Evolutionary conservation across 1,140 invertebrate species (phyloP).

Genomic region (Drosophila asahinai): DNA sequence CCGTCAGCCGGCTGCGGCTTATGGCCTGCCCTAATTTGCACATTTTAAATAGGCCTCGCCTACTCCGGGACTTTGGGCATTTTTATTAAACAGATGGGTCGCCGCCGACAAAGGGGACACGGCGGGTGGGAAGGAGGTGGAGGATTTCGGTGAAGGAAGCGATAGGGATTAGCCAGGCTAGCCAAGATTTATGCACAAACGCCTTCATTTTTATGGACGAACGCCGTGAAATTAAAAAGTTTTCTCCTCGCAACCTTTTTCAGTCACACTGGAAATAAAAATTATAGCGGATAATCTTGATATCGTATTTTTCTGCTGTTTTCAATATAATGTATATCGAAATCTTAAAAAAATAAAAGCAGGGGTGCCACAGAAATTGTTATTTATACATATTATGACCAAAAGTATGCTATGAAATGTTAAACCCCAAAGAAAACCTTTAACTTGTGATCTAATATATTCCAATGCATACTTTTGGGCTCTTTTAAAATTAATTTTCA

Average conservation of each 20-base stretch:
- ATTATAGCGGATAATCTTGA: background rate
- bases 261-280: slow-evolving; percentile 7
- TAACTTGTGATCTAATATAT: too few species aligned
- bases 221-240: slow-evolving; percentile 74
- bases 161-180: slow-evolving; percentile 63
- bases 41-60: slow-evolving; percentile 74
- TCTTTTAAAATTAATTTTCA: too few species aligned
- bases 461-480: too few species aligned
- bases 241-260: slow-evolving; percentile 42
- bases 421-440: background rate
- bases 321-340: too few species aligned
- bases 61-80: slow-evolving; percentile 30
- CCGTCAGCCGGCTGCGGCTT: slow-evolving; percentile 59
- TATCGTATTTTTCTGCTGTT: background rate
- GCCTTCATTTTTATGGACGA: slow-evolving; percentile 71
- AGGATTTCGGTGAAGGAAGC: background rate
- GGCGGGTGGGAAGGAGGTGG: background rate
- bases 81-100: slow-evolving; percentile 69
- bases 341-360: too few species aligned
- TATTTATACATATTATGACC: too few species aligned
- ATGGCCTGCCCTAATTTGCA: slow-evolving; percentile 78
- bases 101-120: slow-evolving; percentile 5
- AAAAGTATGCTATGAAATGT: background rate
- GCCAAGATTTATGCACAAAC: slow-evolving; percentile 76
- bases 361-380: too few species aligned